Evolutionary conservation across 2,888 invertebrate genomes (phyloP), one percentile per base, ranked within the genome.

Genomic region (Latheticus oryzae): DNA sequence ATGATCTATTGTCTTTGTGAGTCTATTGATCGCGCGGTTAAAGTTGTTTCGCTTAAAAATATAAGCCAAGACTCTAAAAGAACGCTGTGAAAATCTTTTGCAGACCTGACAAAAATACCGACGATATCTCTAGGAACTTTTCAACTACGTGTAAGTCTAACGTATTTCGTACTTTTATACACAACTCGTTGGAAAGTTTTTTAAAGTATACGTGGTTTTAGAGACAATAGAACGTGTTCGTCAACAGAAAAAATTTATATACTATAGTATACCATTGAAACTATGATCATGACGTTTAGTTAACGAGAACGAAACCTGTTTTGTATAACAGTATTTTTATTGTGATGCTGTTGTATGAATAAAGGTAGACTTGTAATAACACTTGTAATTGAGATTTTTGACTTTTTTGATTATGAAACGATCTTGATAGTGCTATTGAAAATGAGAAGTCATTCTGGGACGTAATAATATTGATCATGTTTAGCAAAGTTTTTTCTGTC

Each of bases 41-140:
- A n/a, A n/a, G n/a, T 5, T 11, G n/a, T n/a, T n/a, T n/a, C n/a
- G 13, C 4, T 2, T 32, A 32, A 13, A 32, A 32, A 32, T 13
- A 11, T 16, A 2, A 13, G 7, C 5, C 32, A 2, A 8, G 13
- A 32, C 13, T n/a, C 16, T 32, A 9, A 32, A 32, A 32, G 15
- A 32, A 32, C 13, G 11, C 32, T 13, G 32, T 4, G 32, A 32
- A 32, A 32, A 32, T 32, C 32, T 32, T 32, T 4, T 32, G 32
- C 2, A 32, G 16, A 13, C 32, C 32, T 32, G 32, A 32, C 32
- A 32, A 32, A 32, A 32, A 32, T 32, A 32, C 32, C 4, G 5
- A 26, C 7, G 32, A 32, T 13, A 32, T 11, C 13, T 32, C 15
- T 32, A 13, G 32, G 32, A 32, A 32, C 15, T 32, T 32, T 11